phyloP scores from a whole-genome alignment of 2,888 invertebrate species.

The Phaedon cochleariae region DNA sequence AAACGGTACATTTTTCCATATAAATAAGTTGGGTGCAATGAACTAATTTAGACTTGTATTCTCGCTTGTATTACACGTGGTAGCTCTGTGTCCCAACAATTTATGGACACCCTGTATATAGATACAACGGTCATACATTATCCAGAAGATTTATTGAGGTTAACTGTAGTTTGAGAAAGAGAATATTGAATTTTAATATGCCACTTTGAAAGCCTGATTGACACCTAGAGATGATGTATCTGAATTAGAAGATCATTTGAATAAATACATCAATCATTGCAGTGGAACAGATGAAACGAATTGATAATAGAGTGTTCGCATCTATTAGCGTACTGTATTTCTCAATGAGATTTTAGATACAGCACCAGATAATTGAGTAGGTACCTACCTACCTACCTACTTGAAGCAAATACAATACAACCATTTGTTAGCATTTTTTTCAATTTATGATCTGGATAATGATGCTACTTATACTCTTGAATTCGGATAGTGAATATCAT shows the following conservation, averaged over 20 bases:
- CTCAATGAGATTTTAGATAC: not conserved
- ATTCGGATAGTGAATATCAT: too few species aligned
- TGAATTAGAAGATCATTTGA: slow-evolving; percentile 1
- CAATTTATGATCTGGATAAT: not conserved
- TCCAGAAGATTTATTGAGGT: not conserved
- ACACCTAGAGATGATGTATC: slow-evolving; percentile 1
- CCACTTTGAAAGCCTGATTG: not conserved
- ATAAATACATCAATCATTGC: not conserved
- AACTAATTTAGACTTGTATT: too few species aligned
- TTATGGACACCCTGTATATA: not conserved
- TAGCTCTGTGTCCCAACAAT: too few species aligned
- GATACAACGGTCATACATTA: not conserved
- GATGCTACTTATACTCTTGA: not conserved
- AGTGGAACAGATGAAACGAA: not conserved
- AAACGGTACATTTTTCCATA: too few species aligned
- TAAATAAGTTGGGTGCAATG: too few species aligned
- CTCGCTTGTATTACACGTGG: too few species aligned
- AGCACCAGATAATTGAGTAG: not conserved
- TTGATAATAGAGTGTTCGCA: not conserved
- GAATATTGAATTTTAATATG: not conserved
- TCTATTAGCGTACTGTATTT: not conserved
- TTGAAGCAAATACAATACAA: not conserved
- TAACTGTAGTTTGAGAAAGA: not conserved
- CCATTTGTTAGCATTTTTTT: not conserved
- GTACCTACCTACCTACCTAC: too few species aligned